phyloP scores from a whole-genome alignment of 2,797 vertebrate genomes.

The Vultur gryphus region DNA sequence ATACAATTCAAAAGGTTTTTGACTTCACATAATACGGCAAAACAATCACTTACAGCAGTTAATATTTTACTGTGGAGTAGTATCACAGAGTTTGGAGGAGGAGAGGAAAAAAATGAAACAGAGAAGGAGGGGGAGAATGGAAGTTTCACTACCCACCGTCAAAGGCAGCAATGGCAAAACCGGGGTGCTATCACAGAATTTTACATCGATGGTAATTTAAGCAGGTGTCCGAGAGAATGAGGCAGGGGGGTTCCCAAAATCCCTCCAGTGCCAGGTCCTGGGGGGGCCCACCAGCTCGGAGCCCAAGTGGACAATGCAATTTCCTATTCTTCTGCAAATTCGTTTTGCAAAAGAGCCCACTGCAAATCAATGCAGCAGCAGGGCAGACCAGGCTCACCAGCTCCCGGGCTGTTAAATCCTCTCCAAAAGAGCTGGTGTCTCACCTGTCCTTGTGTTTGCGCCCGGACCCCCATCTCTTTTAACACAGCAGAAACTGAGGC shows the following conservation, averaged over 20 bases:
- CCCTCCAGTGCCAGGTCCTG: background rate
- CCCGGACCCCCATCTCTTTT: background rate
- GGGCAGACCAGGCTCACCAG: background rate
- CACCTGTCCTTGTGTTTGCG: background rate
- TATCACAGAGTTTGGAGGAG: background rate
- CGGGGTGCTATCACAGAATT: background rate
- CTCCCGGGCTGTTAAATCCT: background rate
- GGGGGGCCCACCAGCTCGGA: accelerated
- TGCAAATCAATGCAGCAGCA: background rate
- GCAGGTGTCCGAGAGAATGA: too few relatives aligned
- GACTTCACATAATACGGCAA: constrained; percentile 23
- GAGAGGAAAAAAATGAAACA: background rate
- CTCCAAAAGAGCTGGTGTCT: background rate
- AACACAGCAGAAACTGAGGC: background rate
- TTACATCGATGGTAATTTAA: background rate
- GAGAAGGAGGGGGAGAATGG: background rate
- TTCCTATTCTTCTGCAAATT: background rate
- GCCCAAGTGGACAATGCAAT: background rate
- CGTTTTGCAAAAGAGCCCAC: background rate
- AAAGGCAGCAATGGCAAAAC: background rate
- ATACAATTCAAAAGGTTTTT: constrained; percentile 25
- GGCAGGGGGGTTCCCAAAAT: background rate
- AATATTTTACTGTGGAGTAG: background rate
- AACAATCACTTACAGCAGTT: constrained; percentile 36
- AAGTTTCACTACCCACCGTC: background rate